Conservation (phyloP, 2,797 vertebrate species). For the Eupleurogrammus muticus region DNA sequence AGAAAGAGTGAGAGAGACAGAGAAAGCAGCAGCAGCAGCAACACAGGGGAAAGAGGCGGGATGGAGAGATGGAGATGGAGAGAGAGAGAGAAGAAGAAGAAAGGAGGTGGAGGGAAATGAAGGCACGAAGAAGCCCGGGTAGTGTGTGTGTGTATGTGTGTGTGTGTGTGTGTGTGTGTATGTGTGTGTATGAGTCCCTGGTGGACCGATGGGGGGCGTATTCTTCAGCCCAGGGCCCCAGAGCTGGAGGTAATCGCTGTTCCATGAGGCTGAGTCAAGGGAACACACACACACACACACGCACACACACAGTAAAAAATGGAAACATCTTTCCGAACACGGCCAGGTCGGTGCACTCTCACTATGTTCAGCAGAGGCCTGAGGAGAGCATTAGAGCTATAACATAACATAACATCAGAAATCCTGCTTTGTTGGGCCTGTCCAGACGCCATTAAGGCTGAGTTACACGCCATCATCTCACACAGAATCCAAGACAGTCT, state of each 20-base stretch:
- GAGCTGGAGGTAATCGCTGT: conserved; percentile 71
- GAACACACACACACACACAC: conserved; percentile 35
- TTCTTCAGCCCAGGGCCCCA: conserved; percentile 64
- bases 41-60: conserved; percentile 5
- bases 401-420: conserved; percentile 9
- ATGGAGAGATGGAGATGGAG: conserved; percentile 8
- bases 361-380: conserved; percentile 52
- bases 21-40: conserved; percentile 2
- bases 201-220: conserved; percentile 61
- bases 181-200: conserved; percentile 54
- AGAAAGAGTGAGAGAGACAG: conserved; percentile 34
- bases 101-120: conserved; percentile 28
- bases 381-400: conserved; percentile 28
- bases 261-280: conserved; percentile 62
- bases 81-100: conserved; percentile 27
- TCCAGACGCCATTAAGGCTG: background rate
- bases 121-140: conserved; percentile 46
- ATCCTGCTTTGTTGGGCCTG: conserved; percentile 2
- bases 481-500: background rate
- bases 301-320: conserved; percentile 18
- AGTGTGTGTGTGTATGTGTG: conserved; percentile 31
- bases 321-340: conserved; percentile 38
- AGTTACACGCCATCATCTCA: background rate
- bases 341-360: conserved; percentile 37
- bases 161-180: too few relatives aligned